These are phyloP conservation scores for Gadopsis marmoratus DNA, from an alignment of 2,797 vertebrate genomes.

Conservation along the genomic window DNA sequence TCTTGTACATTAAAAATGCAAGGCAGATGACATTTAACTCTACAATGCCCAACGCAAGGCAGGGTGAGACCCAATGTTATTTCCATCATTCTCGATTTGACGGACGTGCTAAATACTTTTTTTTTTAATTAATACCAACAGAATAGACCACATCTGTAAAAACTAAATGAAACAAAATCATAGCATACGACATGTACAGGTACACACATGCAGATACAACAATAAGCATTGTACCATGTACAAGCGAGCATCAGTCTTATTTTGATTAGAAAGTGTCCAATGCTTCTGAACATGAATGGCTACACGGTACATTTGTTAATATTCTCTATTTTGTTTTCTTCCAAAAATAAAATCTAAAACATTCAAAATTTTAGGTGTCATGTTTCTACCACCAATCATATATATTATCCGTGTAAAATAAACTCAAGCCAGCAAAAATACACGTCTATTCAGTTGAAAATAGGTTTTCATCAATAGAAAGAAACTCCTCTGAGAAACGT, in stretches of 20 bases:
- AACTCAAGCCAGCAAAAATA: conserved; percentile 81
- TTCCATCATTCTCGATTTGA: conserved; percentile 30
- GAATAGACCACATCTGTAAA: conserved; percentile 21
- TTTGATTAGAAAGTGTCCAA: conserved; percentile 32
- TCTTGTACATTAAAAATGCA: conserved; percentile 29
- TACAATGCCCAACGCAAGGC: conserved; percentile 47
- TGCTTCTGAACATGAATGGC: conserved; percentile 36
- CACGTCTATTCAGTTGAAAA: conserved; percentile 76
- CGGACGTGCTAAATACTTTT: conserved; percentile 45
- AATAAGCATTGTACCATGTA: conserved; percentile 28
- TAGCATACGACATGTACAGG: conserved; percentile 31
- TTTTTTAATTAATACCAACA: conserved; percentile 30
- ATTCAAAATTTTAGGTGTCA: conserved; percentile 73
- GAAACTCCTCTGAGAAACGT: conserved; percentile 59
- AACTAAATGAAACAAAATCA: conserved; percentile 31
- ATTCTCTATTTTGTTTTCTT: conserved; percentile 36
- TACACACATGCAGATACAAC: conserved; percentile 57
- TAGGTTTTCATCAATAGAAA: conserved; percentile 65
- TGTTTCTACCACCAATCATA: conserved; percentile 67
- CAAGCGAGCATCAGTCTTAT: conserved; percentile 32
- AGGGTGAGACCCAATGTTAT: conserved; percentile 3
- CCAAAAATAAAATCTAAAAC: conserved; percentile 82
- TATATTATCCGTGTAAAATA: conserved; percentile 81
- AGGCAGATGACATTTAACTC: conserved; percentile 49
- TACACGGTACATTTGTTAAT: conserved; percentile 52